phyloP scores from a whole-genome alignment of 2,113 vertebrate species.

The Greenwoodochromis staneri region DNA sequence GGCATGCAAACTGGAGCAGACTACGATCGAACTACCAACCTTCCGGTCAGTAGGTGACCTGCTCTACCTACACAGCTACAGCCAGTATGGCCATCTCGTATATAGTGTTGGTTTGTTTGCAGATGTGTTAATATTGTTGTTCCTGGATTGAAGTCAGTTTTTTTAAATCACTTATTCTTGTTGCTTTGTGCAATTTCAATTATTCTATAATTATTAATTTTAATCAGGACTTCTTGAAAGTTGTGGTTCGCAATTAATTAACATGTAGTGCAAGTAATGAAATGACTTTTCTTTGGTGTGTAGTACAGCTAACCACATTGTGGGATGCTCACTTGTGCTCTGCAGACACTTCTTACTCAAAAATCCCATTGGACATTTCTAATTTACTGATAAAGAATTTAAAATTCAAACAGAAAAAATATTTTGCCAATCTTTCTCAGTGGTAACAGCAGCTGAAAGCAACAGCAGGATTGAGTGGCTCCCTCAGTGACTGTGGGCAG shows the following conservation, averaged over 20 bases:
- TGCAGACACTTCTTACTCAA: not conserved
- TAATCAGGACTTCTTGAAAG: not conserved
- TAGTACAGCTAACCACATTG: not conserved
- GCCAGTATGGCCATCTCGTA: fast-evolving
- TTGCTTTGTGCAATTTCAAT: not conserved
- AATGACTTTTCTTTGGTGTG: not conserved
- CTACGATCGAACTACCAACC: not conserved
- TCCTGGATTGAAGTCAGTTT: not conserved
- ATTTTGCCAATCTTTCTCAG: not conserved
- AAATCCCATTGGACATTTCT: not conserved
- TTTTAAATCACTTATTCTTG: not conserved
- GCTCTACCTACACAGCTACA: not conserved
- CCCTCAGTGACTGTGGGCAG: not conserved
- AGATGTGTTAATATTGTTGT: not conserved
- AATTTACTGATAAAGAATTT: not conserved
- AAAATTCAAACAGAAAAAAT: not conserved
- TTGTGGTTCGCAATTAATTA: fast-evolving
- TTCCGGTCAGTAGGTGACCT: not conserved
- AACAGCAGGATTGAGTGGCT: not conserved
- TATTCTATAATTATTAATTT: not conserved
- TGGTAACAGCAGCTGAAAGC: not conserved
- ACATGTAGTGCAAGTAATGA: fast-evolving
- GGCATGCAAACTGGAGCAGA: not conserved
- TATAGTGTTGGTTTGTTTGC: not conserved
- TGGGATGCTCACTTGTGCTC: not conserved